Conservation (phyloP, 2,888 invertebrate species). For the Cylindroiulus punctatus region DNA sequence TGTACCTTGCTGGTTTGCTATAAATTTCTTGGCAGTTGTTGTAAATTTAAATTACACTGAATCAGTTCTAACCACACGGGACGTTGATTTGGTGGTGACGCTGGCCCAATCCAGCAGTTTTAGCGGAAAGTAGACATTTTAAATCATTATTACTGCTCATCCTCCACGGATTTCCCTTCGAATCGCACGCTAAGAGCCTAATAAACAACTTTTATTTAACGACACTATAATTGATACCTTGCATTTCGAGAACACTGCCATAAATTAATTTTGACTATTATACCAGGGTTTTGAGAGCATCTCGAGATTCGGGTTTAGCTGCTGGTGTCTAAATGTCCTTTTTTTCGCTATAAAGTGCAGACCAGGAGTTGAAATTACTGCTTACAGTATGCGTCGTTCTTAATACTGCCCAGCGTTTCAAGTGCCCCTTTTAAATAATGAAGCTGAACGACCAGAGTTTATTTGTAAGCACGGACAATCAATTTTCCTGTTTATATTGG, state of each 20-base stretch:
- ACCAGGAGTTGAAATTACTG: background rate
- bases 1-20: background rate
- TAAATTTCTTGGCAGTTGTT: background rate
- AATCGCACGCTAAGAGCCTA: slow-evolving; percentile 13
- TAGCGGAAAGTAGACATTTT: background rate
- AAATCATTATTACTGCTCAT: slow-evolving; percentile 33
- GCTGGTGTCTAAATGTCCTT: background rate
- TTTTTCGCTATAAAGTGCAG: background rate
- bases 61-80: slow-evolving; percentile 1
- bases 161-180: background rate
- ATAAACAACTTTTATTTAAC: slow-evolving; percentile 36
- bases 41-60: slow-evolving; percentile 13
- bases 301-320: slow-evolving; percentile 1
- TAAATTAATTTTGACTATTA: slow-evolving; percentile 47
- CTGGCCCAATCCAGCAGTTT: background rate
- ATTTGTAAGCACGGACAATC: slow-evolving; percentile 47
- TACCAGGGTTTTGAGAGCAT: background rate
- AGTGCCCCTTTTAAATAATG: slow-evolving; percentile 37
- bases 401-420: slow-evolving; percentile 19
- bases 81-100: slow-evolving; percentile 16
- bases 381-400: background rate
- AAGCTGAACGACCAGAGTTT: slow-evolving; percentile 30
- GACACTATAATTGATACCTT: slow-evolving; percentile 45
- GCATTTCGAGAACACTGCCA: slow-evolving; percentile 31
- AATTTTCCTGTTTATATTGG: slow-evolving; percentile 32